These are phyloP conservation scores for Phymatocera aterrima DNA, from an alignment of 2,888 invertebrate species.

Conservation along the genomic window DNA sequence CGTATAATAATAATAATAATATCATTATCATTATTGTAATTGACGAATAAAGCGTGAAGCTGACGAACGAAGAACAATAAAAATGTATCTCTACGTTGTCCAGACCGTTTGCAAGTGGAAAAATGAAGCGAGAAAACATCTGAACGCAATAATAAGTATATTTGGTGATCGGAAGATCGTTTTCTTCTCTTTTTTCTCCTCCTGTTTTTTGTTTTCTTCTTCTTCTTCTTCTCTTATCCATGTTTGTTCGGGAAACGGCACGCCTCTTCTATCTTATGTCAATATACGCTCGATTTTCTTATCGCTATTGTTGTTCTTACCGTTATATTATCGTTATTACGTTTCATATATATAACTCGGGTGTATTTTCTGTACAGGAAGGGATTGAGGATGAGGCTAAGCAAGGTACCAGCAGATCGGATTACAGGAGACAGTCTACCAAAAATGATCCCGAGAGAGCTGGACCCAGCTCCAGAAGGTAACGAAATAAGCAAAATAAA, in stretches of 20 bases:
- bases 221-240: too few relatives aligned
- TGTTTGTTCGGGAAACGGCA: too few relatives aligned
- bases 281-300: too few relatives aligned
- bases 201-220: too few relatives aligned
- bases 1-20: too few relatives aligned
- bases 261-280: too few relatives aligned
- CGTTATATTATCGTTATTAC: too few relatives aligned
- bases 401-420: slow-evolving; percentile 53
- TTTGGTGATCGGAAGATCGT: too few relatives aligned
- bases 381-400: slow-evolving; percentile 49
- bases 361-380: slow-evolving; percentile 50
- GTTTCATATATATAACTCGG: not conserved
- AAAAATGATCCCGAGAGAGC: slow-evolving; percentile 58
- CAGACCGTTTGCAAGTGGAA: slow-evolving; percentile 37
- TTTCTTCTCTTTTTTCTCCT: too few relatives aligned
- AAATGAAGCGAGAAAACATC: slow-evolving; percentile 25
- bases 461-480: slow-evolving; percentile 62
- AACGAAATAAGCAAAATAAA: too few relatives aligned
- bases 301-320: not conserved
- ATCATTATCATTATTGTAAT: too few relatives aligned
- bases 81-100: slow-evolving; percentile 39
- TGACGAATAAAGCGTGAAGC: too few relatives aligned
- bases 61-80: not conserved
- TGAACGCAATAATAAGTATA: slow-evolving; percentile 37
- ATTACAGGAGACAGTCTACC: slow-evolving; percentile 57